Conservation (phyloP, 2,888 invertebrate genomes). For the Tineola bisselliella region DNA sequence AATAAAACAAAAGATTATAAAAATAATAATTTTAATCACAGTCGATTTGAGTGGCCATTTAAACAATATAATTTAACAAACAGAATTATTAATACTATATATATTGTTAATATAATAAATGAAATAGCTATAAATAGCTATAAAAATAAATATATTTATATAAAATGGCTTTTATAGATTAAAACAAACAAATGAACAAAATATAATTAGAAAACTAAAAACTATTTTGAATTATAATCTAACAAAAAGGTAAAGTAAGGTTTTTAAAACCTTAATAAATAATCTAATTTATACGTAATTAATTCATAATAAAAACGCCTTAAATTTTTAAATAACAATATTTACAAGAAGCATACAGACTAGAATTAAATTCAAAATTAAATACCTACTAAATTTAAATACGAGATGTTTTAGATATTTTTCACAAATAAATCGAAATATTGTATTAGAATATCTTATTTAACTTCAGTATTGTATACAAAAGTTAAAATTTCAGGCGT, state of each 20-base stretch:
- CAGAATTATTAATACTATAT: conserved; percentile 18
- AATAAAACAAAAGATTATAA: neutral
- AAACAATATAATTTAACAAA: neutral
- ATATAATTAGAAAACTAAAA: neutral
- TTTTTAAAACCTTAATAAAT: neutral
- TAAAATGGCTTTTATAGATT: conserved; percentile 16
- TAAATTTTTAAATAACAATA: neutral
- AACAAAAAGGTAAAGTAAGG: neutral
- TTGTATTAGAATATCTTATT: too few species aligned
- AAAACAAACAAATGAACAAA: conserved; percentile 12
- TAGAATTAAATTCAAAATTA: neutral
- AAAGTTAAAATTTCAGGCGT: too few species aligned
- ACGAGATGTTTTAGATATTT: too few species aligned
- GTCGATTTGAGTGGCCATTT: conserved; percentile 12
- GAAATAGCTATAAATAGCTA: neutral
- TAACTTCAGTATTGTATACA: too few species aligned
- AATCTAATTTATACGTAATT: too few species aligned
- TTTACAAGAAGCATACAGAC: neutral
- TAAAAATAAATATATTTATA: conserved; percentile 14
- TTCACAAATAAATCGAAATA: too few species aligned
- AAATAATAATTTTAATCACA: conserved; percentile 9
- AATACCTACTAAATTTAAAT: too few species aligned
- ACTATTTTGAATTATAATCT: too few species aligned
- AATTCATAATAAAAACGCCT: neutral
- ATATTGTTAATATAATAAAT: conserved; percentile 10